phyloP scores from a whole-genome alignment of 2,888 invertebrate genomes.

The Aleiodes leptofemur region DNA sequence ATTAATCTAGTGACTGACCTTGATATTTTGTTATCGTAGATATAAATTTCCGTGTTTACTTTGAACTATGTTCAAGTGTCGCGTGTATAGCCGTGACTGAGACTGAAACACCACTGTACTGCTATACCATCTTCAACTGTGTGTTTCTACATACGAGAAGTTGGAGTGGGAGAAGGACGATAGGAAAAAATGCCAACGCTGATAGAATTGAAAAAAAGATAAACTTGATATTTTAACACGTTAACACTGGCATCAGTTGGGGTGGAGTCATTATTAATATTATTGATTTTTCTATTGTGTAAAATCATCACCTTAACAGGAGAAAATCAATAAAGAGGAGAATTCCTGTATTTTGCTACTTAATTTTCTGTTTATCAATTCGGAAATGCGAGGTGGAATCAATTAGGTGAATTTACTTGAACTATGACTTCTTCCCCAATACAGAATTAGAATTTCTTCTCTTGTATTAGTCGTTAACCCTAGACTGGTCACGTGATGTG shows the following conservation, averaged over 20 bases:
- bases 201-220: constrained; percentile 17
- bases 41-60: background rate
- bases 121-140: background rate
- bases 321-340: too few species aligned
- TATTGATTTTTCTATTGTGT: background rate
- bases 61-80: background rate
- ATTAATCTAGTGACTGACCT: background rate
- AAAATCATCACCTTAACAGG: background rate
- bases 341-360: too few species aligned
- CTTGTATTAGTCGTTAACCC: too few species aligned
- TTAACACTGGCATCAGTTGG: background rate
- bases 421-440: too few species aligned
- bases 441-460: too few species aligned
- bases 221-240: constrained; percentile 7
- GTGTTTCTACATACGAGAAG: background rate
- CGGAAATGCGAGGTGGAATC: too few species aligned
- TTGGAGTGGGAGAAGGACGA: background rate
- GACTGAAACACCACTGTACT: background rate
- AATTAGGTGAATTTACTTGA: too few species aligned
- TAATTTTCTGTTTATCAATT: too few species aligned
- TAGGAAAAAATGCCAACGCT: background rate
- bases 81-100: constrained; percentile 17
- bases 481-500: too few species aligned
- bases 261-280: background rate
- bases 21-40: background rate